Evolutionary conservation across 2,888 invertebrate species (phyloP).

Genomic region (Ashinkailepas kermadecensis): DNA sequence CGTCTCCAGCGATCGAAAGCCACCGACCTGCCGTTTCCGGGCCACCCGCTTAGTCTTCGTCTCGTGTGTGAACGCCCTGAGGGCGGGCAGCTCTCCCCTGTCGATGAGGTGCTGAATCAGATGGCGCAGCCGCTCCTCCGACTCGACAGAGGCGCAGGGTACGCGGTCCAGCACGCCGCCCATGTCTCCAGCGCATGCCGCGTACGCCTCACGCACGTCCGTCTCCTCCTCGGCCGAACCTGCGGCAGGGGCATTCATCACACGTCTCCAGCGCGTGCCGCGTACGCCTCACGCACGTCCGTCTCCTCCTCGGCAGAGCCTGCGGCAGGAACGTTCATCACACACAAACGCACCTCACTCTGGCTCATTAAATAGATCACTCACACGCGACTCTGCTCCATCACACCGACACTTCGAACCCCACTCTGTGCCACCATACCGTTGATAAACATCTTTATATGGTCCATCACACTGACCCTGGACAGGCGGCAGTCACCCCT

Average conservation of each 20-base stretch:
- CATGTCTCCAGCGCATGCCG: conserved; percentile 79
- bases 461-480: too few species aligned
- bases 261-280: conserved; percentile 79
- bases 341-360: background rate
- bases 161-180: conserved; percentile 73
- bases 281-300: conserved; percentile 57
- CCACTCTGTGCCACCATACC: too few species aligned
- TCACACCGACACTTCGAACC: too few species aligned
- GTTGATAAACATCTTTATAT: too few species aligned
- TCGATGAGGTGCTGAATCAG: conserved; percentile 64
- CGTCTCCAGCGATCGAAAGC: background rate
- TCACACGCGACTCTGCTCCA: too few species aligned
- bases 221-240: conserved; percentile 72
- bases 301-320: conserved; percentile 72
- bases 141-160: conserved; percentile 69
- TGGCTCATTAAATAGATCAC: too few species aligned
- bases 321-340: conserved; percentile 37
- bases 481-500: too few species aligned
- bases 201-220: conserved; percentile 57
- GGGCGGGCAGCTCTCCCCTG: conserved; percentile 65
- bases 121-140: conserved; percentile 65
- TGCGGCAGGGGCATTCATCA: conserved; percentile 40
- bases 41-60: conserved; percentile 43
- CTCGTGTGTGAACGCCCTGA: conserved; percentile 71
- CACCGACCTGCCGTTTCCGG: conserved; percentile 51